A percentile compares a stretch with the other conserved stretches of the same genome.
Conservation (phyloP, 2,113 vertebrate genomes). For the Rhea americana region DNA sequence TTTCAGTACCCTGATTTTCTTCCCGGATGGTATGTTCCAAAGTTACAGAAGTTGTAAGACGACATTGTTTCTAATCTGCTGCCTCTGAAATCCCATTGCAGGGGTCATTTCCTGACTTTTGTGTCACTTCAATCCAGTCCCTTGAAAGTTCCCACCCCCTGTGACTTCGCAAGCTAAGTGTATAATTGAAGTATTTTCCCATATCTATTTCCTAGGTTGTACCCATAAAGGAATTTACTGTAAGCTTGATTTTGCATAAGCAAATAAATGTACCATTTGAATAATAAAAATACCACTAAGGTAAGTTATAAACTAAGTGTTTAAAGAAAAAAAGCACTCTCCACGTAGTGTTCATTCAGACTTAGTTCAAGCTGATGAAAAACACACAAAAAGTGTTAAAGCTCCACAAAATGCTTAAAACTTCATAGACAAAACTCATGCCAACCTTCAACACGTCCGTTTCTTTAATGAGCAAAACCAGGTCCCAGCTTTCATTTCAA, state of each 20-base stretch:
- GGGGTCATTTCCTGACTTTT: conserved; percentile 86
- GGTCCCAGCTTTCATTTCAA: neutral
- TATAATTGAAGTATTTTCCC: conserved; percentile 32
- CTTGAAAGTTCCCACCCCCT: conserved; percentile 56
- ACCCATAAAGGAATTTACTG: conserved; percentile 22
- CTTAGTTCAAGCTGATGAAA: neutral
- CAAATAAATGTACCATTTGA: neutral
- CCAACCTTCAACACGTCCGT: neutral
- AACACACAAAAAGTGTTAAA: neutral
- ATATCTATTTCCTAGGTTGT: neutral
- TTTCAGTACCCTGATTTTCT: neutral
- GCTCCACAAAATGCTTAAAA: neutral
- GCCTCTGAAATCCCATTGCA: conserved; percentile 69
- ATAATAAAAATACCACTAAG: neutral
- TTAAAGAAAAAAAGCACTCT: neutral
- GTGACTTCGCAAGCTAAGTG: conserved; percentile 31
- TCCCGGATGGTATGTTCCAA: conserved; percentile 77
- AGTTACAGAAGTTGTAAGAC: conserved; percentile 79
- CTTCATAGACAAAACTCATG: neutral
- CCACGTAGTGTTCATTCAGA: neutral
- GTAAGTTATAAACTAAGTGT: neutral
- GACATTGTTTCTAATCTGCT: conserved; percentile 81
- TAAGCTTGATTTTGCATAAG: conserved; percentile 23
- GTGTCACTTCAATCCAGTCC: conserved; percentile 67
- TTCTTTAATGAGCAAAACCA: neutral